phyloP scores from a whole-genome alignment of 2,888 invertebrate species.

The Cataglyphis altisquamis region DNA sequence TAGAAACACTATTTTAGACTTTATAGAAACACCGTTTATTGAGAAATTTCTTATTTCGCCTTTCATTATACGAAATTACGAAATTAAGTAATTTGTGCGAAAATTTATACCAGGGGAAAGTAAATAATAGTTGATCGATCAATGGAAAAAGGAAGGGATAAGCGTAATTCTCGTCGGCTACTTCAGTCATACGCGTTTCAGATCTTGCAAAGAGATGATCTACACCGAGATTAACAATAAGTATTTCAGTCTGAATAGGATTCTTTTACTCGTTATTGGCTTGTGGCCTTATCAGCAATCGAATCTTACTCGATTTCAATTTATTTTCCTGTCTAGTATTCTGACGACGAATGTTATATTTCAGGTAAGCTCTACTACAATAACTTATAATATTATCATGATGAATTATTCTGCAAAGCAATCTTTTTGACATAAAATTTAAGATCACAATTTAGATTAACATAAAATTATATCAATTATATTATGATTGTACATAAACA shows the following conservation, averaged over 20 bases:
- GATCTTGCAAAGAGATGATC: not conserved
- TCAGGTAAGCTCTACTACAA: not conserved
- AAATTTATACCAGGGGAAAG: not conserved
- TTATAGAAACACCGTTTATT: not conserved
- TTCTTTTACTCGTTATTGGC: not conserved
- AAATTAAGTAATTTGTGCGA: no score
- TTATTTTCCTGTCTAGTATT: not conserved
- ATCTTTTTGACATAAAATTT: not conserved
- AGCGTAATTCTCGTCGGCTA: not conserved
- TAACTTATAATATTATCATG: not conserved
- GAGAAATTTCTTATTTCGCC: not conserved
- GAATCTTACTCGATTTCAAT: not conserved
- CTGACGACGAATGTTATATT: not conserved
- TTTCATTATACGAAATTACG: not conserved
- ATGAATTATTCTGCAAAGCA: not conserved
- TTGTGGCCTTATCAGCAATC: constrained; percentile 12
- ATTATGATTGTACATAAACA: not conserved
- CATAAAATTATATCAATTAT: not conserved
- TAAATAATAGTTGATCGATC: not conserved
- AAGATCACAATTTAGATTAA: no score
- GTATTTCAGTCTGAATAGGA: not conserved
- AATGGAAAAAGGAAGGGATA: not conserved
- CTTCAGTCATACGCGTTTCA: not conserved
- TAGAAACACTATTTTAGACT: not conserved
- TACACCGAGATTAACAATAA: no score